Conservation (phyloP, 2,113 vertebrate genomes). For the Lophura nycthemera region DNA sequence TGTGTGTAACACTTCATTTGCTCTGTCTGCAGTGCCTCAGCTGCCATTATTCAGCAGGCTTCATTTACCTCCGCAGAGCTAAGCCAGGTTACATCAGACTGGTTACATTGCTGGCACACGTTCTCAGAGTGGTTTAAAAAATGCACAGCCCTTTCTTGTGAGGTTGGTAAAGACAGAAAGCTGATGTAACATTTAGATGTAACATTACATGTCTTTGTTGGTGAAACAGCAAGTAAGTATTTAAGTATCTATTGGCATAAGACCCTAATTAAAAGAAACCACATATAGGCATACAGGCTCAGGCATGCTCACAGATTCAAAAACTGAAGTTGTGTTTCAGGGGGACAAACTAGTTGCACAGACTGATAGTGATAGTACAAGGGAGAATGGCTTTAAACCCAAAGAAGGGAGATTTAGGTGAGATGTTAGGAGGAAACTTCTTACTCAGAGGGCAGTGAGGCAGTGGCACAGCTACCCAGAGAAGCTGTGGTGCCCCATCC, state of each 20-base stretch:
- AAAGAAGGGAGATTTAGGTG: too few species aligned
- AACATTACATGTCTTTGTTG: rapidly evolving
- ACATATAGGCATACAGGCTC: background rate
- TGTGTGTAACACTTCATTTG: background rate
- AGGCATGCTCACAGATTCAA: background rate
- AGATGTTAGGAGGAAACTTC: too few species aligned
- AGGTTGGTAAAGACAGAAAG: background rate
- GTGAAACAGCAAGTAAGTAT: background rate
- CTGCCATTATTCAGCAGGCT: constrained; percentile 10
- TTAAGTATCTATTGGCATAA: background rate
- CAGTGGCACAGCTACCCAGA: too few species aligned
- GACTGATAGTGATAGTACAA: too few species aligned
- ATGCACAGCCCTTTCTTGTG: background rate
- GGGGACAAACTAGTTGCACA: too few species aligned
- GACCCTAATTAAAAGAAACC: background rate
- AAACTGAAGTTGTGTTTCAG: background rate
- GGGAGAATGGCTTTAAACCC: too few species aligned
- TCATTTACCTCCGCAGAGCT: background rate
- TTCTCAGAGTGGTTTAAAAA: background rate
- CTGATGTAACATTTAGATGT: background rate
- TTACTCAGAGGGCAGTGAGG: too few species aligned
- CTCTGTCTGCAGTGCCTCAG: background rate
- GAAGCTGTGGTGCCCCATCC: too few species aligned
- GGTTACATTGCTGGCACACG: background rate
- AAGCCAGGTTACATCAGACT: background rate